Conservation (phyloP, 2,888 invertebrate genomes). For the Cheilosia vernalis region DNA sequence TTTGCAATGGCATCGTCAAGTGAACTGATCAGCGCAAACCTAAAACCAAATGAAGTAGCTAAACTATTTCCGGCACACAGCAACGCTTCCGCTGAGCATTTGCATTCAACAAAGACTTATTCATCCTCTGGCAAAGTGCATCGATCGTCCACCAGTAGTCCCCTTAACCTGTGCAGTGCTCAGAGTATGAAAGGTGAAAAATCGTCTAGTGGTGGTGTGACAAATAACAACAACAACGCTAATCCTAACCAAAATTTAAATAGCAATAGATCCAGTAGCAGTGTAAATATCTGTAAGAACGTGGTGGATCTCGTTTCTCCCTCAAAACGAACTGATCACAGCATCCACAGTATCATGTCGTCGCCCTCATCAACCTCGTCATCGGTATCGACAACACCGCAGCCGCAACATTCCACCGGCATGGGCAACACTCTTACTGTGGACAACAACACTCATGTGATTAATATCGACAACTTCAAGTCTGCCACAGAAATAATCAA, state of each 20-base stretch:
- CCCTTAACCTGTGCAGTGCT: slow-evolving; percentile 57
- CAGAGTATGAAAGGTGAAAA: slow-evolving; percentile 56
- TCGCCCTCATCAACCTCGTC: slow-evolving; percentile 74
- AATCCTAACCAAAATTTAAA: slow-evolving; percentile 73
- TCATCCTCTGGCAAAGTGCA: slow-evolving; percentile 60
- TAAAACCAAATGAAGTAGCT: slow-evolving; percentile 52
- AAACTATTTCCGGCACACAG: slow-evolving; percentile 64
- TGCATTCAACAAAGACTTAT: slow-evolving; percentile 66
- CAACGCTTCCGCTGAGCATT: slow-evolving; percentile 60
- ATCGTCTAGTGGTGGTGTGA: slow-evolving; percentile 59
- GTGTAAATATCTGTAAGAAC: slow-evolving; percentile 63
- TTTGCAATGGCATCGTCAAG: slow-evolving; percentile 50
- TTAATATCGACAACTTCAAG: slow-evolving; percentile 82
- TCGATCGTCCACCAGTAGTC: slow-evolving; percentile 65
- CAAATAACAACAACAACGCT: slow-evolving; percentile 71
- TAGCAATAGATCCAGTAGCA: slow-evolving; percentile 56
- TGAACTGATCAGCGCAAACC: slow-evolving; percentile 41
- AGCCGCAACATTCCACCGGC: slow-evolving; percentile 78
- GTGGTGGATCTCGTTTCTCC: slow-evolving; percentile 78
- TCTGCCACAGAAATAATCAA: slow-evolving; percentile 81
- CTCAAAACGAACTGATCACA: slow-evolving; percentile 81
- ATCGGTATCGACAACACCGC: slow-evolving; percentile 73
- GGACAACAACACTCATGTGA: slow-evolving; percentile 79
- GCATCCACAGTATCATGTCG: slow-evolving; percentile 80
- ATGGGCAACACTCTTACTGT: slow-evolving; percentile 42